phyloP scores from a whole-genome alignment of 2,113 vertebrate species.

The Muntiacus muntjak region DNA sequence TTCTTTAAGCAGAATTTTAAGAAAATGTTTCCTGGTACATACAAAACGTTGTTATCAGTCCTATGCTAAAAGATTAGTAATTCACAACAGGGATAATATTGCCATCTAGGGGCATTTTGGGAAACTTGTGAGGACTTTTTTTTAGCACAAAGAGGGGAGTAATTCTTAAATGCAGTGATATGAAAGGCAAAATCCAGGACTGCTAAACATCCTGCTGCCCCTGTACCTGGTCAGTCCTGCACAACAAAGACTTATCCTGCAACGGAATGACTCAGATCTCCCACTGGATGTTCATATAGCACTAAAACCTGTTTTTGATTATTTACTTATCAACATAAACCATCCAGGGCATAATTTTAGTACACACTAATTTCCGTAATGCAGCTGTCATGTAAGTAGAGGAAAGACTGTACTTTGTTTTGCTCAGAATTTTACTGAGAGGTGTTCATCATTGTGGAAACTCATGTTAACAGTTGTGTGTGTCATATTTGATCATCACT shows the following conservation, averaged over 20 bases:
- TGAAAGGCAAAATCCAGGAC: not conserved
- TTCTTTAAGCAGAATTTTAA: conserved; percentile 39
- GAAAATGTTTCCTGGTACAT: not conserved
- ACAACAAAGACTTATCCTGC: not conserved
- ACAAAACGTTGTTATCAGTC: not conserved
- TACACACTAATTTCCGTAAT: not conserved
- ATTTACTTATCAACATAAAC: not conserved
- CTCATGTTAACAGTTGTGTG: not conserved
- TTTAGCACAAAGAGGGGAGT: not conserved
- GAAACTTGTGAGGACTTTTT: not conserved
- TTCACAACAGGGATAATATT: conserved; percentile 16
- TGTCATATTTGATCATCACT: not conserved
- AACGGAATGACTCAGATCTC: not conserved
- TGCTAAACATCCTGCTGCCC: not conserved
- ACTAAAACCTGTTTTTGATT: conserved; percentile 3
- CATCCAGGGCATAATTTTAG: not conserved
- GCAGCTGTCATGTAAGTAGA: not conserved
- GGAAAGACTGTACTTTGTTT: not conserved
- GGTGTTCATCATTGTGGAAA: not conserved
- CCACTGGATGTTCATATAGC: not conserved
- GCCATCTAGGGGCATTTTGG: conserved; percentile 57
- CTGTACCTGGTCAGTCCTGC: not conserved
- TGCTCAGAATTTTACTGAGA: not conserved
- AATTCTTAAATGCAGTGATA: not conserved
- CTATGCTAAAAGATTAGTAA: not conserved